phyloP scores from a whole-genome alignment of 1,140 invertebrate species.

The Lethrus apterus region DNA sequence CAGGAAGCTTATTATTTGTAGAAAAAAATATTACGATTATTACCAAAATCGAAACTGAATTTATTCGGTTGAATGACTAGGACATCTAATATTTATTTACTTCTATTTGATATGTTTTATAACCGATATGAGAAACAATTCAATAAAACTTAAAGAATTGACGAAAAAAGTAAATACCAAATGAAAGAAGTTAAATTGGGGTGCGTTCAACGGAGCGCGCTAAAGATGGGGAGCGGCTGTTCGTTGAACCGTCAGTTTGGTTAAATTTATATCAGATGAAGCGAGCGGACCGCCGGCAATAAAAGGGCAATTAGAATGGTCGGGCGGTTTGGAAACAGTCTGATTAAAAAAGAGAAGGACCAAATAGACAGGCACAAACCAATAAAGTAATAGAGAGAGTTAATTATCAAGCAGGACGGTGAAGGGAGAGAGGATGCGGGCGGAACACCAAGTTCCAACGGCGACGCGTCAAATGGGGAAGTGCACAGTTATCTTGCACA shows the following conservation, averaged over 20 bases:
- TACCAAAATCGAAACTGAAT: no score
- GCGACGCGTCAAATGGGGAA: no score
- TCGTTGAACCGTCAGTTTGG: conserved; percentile 32
- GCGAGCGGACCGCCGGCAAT: conserved; percentile 34
- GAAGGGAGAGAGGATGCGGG: not conserved
- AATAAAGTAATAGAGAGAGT: conserved; percentile 40
- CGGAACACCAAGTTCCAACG: no score
- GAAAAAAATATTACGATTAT: no score
- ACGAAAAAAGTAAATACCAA: conserved; percentile 15
- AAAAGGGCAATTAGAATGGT: conserved; percentile 40
- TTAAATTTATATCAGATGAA: conserved; percentile 36
- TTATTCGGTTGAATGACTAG: no score
- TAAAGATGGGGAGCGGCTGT: conserved; percentile 20
- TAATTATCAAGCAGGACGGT: conserved; percentile 30
- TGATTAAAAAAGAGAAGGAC: conserved; percentile 40
- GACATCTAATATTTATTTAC: no score
- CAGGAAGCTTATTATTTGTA: no score
- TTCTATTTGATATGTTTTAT: no score
- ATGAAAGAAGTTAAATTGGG: conserved; percentile 26
- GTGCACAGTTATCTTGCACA: no score
- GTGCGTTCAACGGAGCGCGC: conserved; percentile 17
- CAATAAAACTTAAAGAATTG: conserved; percentile 15
- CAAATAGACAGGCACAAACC: conserved; percentile 39
- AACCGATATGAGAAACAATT: conserved; percentile 11
- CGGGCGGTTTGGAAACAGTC: conserved; percentile 37